Conservation (phyloP, 53 echinoderm and acorn worm genomes). For the Echinarachnius parma region DNA sequence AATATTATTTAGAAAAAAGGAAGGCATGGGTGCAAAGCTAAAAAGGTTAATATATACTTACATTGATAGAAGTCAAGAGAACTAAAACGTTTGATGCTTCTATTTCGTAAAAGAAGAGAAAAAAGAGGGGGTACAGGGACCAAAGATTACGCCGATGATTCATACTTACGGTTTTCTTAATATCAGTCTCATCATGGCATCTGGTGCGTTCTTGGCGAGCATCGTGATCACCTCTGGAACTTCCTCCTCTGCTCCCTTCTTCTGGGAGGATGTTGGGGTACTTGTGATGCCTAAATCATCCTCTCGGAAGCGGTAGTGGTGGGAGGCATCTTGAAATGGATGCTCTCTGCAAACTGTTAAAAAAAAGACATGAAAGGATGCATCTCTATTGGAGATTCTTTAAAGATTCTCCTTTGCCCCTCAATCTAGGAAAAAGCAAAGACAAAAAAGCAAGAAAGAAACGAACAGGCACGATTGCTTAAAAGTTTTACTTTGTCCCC, state of each 20-base stretch:
- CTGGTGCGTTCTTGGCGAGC: constrained; percentile 78
- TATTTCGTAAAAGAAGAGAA: neutral
- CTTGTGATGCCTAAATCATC: constrained; percentile 88
- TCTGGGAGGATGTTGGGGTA: constrained; percentile 71
- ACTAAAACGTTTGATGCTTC: neutral
- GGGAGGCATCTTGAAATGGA: constrained; percentile 83
- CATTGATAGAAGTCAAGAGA: neutral
- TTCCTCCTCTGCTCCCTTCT: constrained; percentile 85
- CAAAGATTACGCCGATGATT: neutral
- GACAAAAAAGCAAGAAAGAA: too few relatives aligned
- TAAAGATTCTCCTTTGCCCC: too few relatives aligned
- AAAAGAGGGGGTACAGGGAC: neutral
- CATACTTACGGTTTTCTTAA: constrained; percentile 94
- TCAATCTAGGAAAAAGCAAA: too few relatives aligned
- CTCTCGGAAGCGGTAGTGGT: constrained; percentile 95
- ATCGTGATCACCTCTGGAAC: constrained; percentile 71
- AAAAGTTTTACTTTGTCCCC: too few relatives aligned
- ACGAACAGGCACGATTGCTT: too few relatives aligned
- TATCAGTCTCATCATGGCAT: constrained; percentile 98
- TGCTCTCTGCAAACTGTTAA: constrained; percentile 41
- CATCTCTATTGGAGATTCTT: too few relatives aligned
- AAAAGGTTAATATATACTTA: too few relatives aligned
- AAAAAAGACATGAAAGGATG: neutral
- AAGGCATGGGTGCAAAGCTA: too few relatives aligned
- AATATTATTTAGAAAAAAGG: too few relatives aligned